Conservation (phyloP, 2,797 vertebrate genomes). For the Oryzias sinensis region DNA sequence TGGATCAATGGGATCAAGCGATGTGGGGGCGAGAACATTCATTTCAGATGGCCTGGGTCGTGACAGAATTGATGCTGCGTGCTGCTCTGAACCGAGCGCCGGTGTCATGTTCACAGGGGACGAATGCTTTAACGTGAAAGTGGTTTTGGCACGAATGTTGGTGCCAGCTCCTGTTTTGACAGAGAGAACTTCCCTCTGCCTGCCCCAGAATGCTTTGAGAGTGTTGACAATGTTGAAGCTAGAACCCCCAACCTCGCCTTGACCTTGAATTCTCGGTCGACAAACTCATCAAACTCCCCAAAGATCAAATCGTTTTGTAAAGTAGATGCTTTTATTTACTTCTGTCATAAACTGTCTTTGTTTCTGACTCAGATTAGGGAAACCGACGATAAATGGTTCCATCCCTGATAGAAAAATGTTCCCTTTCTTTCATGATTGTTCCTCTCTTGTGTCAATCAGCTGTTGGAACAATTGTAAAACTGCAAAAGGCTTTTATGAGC, state of each 20-base stretch:
- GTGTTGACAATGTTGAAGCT: slow-evolving; percentile 73
- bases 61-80: slow-evolving; percentile 74
- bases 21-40: slow-evolving; percentile 71
- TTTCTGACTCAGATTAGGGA: neutral
- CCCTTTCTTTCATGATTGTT: neutral
- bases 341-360: neutral
- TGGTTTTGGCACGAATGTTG: slow-evolving; percentile 65
- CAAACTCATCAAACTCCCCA: slow-evolving; percentile 55
- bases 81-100: slow-evolving; percentile 63
- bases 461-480: slow-evolving; percentile 46
- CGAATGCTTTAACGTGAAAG: slow-evolving; percentile 68
- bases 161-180: slow-evolving; percentile 63
- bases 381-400: neutral
- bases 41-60: slow-evolving; percentile 70
- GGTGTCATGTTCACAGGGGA: slow-evolving; percentile 69
- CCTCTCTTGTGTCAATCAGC: slow-evolving; percentile 20
- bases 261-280: slow-evolving; percentile 61
- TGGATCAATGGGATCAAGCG: slow-evolving; percentile 70
- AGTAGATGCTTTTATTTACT: slow-evolving; percentile 14
- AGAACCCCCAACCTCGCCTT: slow-evolving; percentile 58
- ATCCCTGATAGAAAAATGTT: neutral
- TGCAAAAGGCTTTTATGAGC: slow-evolving; percentile 32
- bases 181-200: slow-evolving; percentile 44
- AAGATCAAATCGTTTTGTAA: slow-evolving; percentile 25
- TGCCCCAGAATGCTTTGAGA: slow-evolving; percentile 38